Evolutionary conservation across 2,113 vertebrate species (phyloP).

Genomic region (Danionella cerebrum): DNA sequence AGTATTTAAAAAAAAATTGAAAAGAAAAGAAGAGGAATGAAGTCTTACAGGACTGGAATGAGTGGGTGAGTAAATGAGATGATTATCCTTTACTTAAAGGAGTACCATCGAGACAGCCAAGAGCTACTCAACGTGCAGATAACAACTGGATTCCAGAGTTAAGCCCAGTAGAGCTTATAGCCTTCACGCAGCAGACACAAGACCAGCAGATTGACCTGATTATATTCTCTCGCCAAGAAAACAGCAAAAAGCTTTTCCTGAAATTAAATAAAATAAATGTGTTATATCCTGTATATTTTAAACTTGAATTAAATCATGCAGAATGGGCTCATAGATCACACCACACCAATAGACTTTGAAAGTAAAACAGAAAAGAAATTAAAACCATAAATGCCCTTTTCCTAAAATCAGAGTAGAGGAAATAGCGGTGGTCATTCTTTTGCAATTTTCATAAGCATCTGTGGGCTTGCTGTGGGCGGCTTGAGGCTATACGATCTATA

Average conservation of each 20-base stretch:
- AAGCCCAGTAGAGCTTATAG: slow-evolving; percentile 44
- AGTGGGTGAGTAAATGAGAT: not conserved
- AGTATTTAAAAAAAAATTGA: no score
- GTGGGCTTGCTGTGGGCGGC: not conserved
- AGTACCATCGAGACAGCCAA: slow-evolving; percentile 43
- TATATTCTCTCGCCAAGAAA: slow-evolving; percentile 35
- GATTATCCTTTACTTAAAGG: slow-evolving; percentile 39
- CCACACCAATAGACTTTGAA: not conserved
- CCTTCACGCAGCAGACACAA: slow-evolving; percentile 24
- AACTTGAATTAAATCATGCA: no score
- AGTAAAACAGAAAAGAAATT: not conserved
- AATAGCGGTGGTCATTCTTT: not conserved
- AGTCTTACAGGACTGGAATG: not conserved
- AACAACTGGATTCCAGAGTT: slow-evolving; percentile 57
- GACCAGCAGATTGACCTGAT: slow-evolving; percentile 54
- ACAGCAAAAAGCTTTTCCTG: no score
- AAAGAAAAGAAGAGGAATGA: no score
- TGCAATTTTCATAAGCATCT: not conserved
- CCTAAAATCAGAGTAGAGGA: not conserved
- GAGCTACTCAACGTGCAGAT: slow-evolving; percentile 54
- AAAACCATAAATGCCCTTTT: not conserved
- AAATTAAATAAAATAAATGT: no score
- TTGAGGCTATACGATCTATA: not conserved
- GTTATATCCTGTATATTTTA: no score
- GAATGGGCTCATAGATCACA: no score